Conservation (phyloP, 2,888 invertebrate species). For the Tipula confusa region DNA sequence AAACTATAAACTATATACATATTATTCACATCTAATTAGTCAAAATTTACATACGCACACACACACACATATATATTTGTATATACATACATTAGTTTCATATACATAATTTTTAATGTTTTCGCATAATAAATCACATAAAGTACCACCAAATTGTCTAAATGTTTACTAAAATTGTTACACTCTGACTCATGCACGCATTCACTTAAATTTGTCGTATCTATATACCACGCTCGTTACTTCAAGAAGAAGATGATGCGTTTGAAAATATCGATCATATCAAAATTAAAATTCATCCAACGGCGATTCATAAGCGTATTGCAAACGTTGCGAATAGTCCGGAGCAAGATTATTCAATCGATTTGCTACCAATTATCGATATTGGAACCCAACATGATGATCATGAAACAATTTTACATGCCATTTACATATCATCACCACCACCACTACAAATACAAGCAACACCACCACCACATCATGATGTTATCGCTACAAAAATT, state of each 20-base stretch:
- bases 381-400: not conserved
- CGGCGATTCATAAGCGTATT: not conserved
- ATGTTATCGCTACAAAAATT: constrained; percentile 6
- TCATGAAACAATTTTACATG: constrained; percentile 12
- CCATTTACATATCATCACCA: constrained; percentile 12
- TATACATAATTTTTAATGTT: not conserved
- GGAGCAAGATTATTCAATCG: not conserved
- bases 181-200: constrained; percentile 25
- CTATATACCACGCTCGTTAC: not conserved
- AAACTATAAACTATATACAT: not conserved
- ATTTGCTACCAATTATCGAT: constrained; percentile 20
- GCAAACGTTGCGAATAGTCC: not conserved
- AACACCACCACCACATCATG: not conserved
- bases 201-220: not conserved
- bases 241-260: not conserved
- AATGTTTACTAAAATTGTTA: not conserved
- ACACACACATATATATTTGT: not conserved
- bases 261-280: not conserved
- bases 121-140: not conserved
- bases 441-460: not conserved
- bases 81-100: not conserved
- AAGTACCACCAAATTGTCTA: not conserved
- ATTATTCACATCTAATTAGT: no score
- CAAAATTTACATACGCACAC: not conserved
- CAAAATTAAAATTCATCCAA: not conserved